A percentile compares a stretch with the other conserved stretches of the same genome.
Conservation (phyloP, 2,113 vertebrate genomes). For the Aldabrachelys gigantea region DNA sequence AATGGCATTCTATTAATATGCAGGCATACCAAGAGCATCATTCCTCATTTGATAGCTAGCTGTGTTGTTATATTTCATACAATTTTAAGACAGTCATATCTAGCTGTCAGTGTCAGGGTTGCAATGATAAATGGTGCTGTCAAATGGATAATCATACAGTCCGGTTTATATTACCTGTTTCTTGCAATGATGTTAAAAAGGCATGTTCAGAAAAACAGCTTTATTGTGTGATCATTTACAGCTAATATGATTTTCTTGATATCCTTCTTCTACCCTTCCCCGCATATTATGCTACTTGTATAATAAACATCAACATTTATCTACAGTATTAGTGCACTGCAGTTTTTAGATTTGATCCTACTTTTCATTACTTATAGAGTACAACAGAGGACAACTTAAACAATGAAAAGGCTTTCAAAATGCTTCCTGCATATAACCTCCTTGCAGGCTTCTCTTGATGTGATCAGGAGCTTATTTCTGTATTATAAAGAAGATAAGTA, state of each 20-base stretch:
- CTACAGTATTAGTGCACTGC: not conserved
- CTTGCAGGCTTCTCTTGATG: not conserved
- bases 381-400: constrained; percentile 37
- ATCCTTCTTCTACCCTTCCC: not conserved
- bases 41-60: not conserved
- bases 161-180: not conserved
- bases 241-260: constrained; percentile 17
- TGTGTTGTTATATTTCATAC: not conserved
- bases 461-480: not conserved
- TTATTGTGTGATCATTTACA: constrained; percentile 24
- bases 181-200: not conserved
- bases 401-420: constrained; percentile 35
- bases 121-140: not conserved
- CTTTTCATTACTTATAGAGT: constrained; percentile 49
- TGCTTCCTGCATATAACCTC: constrained; percentile 24
- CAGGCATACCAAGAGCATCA: not conserved
- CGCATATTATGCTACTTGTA: not conserved
- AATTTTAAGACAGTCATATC: not conserved
- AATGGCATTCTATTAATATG: not conserved
- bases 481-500: constrained; percentile 27
- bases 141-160: not conserved
- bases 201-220: constrained; percentile 13
- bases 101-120: not conserved
- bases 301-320: constrained; percentile 42
- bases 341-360: constrained; percentile 14